Conservation (phyloP, 2,797 vertebrate species). For the Odontamblyopus rebecca region DNA sequence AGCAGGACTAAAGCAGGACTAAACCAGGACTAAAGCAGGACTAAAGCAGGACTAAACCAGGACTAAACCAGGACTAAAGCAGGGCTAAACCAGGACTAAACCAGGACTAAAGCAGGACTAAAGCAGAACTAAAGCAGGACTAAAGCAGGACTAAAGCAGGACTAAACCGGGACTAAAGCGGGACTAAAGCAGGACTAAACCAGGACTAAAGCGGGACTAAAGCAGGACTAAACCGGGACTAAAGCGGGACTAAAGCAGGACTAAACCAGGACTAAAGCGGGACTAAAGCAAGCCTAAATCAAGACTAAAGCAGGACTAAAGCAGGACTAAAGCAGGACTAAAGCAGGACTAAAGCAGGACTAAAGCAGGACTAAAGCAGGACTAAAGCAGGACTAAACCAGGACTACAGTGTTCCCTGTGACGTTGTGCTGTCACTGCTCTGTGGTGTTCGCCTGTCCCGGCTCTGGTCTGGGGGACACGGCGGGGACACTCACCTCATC, state of each 20-base stretch:
- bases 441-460: background rate
- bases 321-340: too few relatives aligned
- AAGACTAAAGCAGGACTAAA: too few relatives aligned
- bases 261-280: too few relatives aligned
- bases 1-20: too few relatives aligned
- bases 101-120: too few relatives aligned
- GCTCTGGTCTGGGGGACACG: background rate
- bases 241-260: too few relatives aligned
- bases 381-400: background rate
- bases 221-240: background rate
- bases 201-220: background rate
- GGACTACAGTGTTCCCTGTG: background rate
- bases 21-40: too few relatives aligned
- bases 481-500: constrained; percentile 55
- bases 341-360: background rate
- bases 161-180: background rate
- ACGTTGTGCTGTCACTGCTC: background rate
- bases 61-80: too few relatives aligned
- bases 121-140: background rate
- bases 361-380: background rate
- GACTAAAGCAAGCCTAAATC: too few relatives aligned
- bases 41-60: too few relatives aligned
- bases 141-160: background rate
- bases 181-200: background rate
- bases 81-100: too few relatives aligned